These are phyloP conservation scores for Synergus japonicus DNA, from an alignment of 2,888 invertebrate species.

Conservation along the genomic window DNA sequence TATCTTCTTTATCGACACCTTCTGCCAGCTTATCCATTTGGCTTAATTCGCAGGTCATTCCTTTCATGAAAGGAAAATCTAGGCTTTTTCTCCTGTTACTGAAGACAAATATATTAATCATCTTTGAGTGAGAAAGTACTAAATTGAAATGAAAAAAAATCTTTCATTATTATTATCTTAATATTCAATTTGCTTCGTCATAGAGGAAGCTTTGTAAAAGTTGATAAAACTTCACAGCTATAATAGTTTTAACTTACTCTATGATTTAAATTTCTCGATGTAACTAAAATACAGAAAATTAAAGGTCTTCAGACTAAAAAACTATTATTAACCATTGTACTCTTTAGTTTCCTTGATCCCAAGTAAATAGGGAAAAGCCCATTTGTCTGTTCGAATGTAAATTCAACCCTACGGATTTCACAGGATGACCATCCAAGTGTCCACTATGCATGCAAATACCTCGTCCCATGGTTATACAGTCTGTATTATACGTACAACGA, in stretches of 20 bases:
- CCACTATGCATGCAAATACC: slow-evolving; percentile 63
- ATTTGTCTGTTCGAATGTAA: slow-evolving; percentile 42
- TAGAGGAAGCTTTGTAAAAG: no score
- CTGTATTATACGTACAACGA: slow-evolving; percentile 54
- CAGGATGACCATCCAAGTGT: slow-evolving; percentile 51
- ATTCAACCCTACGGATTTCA: slow-evolving; percentile 45
- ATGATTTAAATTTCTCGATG: no score
- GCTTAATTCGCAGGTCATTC: slow-evolving; percentile 31
- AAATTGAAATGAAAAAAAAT: neutral
- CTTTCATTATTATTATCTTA: no score
- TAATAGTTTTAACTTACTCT: no score
- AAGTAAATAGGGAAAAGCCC: neutral
- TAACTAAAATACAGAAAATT: no score
- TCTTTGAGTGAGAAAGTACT: neutral
- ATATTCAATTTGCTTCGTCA: no score
- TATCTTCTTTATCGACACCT: slow-evolving; percentile 20
- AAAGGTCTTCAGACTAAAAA: no score
- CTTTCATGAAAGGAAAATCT: slow-evolving; percentile 16
- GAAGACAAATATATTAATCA: slow-evolving; percentile 12
- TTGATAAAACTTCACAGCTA: no score
- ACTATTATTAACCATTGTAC: no score
- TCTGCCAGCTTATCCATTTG: slow-evolving; percentile 1
- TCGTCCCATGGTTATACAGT: slow-evolving; percentile 49
- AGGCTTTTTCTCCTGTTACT: neutral
- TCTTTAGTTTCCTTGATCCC: neutral